A percentile compares a stretch with the other conserved stretches of the same genome.
phyloP scores from a whole-genome alignment of 2,888 invertebrate genomes.

The Drosophila lacicola region DNA sequence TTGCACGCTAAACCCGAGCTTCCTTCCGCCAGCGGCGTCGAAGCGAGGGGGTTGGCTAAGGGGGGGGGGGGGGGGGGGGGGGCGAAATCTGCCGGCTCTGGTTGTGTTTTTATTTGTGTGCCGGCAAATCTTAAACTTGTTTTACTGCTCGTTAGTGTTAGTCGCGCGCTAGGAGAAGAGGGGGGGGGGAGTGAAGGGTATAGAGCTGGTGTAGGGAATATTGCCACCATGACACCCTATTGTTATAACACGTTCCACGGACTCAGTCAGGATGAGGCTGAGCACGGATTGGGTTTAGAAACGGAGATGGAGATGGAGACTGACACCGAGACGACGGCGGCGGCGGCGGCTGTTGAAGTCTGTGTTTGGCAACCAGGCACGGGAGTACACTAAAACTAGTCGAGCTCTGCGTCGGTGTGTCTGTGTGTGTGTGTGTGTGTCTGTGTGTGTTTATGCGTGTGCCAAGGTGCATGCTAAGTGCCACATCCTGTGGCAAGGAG shows the following conservation, averaged over 20 bases:
- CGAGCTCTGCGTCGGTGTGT: slow-evolving; percentile 19
- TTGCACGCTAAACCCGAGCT: slow-evolving; percentile 70
- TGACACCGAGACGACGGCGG: slow-evolving; percentile 11
- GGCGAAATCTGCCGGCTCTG: slow-evolving; percentile 20
- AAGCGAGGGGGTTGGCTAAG: neutral
- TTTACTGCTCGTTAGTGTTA: slow-evolving; percentile 81
- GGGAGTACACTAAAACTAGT: slow-evolving; percentile 61
- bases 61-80: neutral
- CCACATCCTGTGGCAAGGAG: slow-evolving; percentile 32
- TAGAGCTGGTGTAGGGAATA: neutral
- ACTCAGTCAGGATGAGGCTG: slow-evolving; percentile 37
- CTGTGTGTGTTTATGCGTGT: slow-evolving; percentile 51
- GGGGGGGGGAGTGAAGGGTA: neutral
- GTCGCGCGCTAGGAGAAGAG: slow-evolving; percentile 24
- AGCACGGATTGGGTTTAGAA: neutral
- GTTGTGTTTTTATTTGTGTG: slow-evolving; percentile 72
- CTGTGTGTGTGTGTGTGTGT: slow-evolving; percentile 33
- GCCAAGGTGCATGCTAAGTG: slow-evolving; percentile 79
- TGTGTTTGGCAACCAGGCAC: slow-evolving; percentile 69
- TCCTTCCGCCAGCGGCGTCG: slow-evolving; percentile 40
- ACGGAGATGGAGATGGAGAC: neutral
- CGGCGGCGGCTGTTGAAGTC: slow-evolving; percentile 32
- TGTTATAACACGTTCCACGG: slow-evolving; percentile 73
- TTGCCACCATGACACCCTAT: slow-evolving; percentile 68
- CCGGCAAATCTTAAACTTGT: slow-evolving; percentile 79